phyloP scores from a whole-genome alignment of 2,797 vertebrate species.

The Taenioides sp. region DNA sequence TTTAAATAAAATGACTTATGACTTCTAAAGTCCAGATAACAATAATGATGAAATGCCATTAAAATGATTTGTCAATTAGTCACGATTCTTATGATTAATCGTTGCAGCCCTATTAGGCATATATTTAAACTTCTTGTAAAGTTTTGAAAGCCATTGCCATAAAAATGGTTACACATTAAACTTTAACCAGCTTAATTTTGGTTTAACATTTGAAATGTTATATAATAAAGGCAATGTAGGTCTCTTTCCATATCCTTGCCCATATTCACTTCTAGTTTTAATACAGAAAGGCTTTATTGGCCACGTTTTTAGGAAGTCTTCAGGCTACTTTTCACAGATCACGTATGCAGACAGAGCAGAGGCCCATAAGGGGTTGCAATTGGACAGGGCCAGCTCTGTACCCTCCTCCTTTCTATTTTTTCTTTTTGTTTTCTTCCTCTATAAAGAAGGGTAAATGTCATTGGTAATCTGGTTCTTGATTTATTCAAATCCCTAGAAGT shows the following conservation, averaged over 20 bases:
- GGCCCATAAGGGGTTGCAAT: slow-evolving; percentile 57
- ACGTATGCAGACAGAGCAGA: slow-evolving; percentile 61
- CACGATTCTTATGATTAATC: too few relatives aligned
- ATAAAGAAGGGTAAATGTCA: slow-evolving; percentile 43
- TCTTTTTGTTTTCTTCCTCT: slow-evolving; percentile 2
- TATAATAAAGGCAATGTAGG: background rate
- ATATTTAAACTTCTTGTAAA: background rate
- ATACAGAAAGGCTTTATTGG: slow-evolving; percentile 31
- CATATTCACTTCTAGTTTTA: slow-evolving; percentile 12
- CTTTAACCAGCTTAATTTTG: background rate
- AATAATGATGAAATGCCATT: too few relatives aligned
- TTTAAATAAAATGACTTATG: too few relatives aligned
- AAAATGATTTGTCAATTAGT: too few relatives aligned
- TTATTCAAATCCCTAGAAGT: slow-evolving; percentile 60
- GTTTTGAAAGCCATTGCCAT: too few relatives aligned
- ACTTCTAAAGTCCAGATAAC: too few relatives aligned
- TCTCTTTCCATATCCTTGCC: background rate
- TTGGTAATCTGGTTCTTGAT: slow-evolving; percentile 57
- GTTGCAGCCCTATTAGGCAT: background rate
- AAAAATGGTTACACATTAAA: background rate
- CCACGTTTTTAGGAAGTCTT: slow-evolving; percentile 55
- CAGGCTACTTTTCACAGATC: slow-evolving; percentile 56
- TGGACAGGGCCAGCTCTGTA: slow-evolving; percentile 48
- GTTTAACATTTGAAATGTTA: background rate
- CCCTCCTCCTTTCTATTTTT: slow-evolving; percentile 33